Evolutionary conservation across 2,888 invertebrate genomes (phyloP), one percentile per base, ranked within the genome.

Genomic region (Drosophila hamatofila): DNA sequence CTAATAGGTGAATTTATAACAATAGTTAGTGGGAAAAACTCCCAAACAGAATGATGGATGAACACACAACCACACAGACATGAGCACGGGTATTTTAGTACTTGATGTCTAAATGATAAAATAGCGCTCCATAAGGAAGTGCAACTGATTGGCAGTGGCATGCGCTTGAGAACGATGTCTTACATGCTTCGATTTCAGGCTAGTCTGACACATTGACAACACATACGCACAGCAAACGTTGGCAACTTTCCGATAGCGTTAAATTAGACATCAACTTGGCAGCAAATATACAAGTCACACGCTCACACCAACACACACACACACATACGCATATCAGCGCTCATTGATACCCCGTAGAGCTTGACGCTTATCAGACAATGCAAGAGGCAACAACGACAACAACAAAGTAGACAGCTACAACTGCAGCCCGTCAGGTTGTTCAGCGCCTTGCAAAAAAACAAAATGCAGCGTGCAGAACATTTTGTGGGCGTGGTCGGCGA

Each of bases 221-320:
- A 60, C 68, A 72, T 60, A 69, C 72, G 62, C 48, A 75, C 61
- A 60, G 75, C 77, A 83, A 78, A 60, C 68, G 83, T 76, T 86
- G 71, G 67, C 73, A 86, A 86, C 78, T 80, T 79, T 81, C 60
- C 75, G 89, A 83, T 83, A 87, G 88, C 89, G 89, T 89, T 89
- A 84, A 84, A 84, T 84, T 84, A 84, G 84, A 84, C 80, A 78
- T 84, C 89, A 81, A 81, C 84, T 87, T 84, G 87, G 86, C 63
- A 72, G 72, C 55, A 64, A 52, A 67, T 67, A 78, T 65, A 65
- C 51, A 55, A 77, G 81, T 71, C 72, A 68, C 64, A 68, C 56
- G 14, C 58, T 44, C 27, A 57, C 57, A 56, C 33, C 54, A 48
- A 57, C 60, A 49, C 21, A 51, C 30, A 18, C 49, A 14, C 12